phyloP scores from a whole-genome alignment of 2,113 vertebrate genomes.

The Electrona antarctica region DNA sequence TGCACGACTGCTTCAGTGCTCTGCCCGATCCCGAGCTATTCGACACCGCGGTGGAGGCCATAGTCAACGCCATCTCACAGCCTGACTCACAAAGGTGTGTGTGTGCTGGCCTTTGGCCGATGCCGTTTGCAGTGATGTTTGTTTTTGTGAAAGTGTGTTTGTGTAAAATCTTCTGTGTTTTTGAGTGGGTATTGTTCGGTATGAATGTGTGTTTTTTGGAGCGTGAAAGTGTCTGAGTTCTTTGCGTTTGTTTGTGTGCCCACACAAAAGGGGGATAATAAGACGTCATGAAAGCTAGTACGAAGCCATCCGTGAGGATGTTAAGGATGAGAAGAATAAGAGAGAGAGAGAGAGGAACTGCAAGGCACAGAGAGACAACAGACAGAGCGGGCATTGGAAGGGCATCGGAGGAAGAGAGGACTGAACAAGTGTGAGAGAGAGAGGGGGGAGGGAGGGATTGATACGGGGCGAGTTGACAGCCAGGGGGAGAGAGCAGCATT shows the following conservation, averaged over 20 bases:
- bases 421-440: conserved; percentile 1
- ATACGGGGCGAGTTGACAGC: conserved; percentile 58
- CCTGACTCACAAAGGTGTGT: conserved; percentile 96
- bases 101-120: background rate
- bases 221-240: too few relatives aligned
- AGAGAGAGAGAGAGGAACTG: background rate
- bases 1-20: conserved; percentile 91
- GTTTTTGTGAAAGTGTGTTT: too few relatives aligned
- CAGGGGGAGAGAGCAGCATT: conserved; percentile 66
- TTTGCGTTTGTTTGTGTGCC: background rate
- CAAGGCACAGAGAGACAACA: conserved; percentile 21
- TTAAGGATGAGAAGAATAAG: background rate
- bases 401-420: conserved; percentile 10
- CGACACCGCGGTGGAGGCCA: conserved; percentile 94
- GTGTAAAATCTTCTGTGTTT: too few relatives aligned
- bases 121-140: too few relatives aligned
- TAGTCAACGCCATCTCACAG: conserved; percentile 97
- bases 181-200: too few relatives aligned
- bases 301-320: too few relatives aligned
- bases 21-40: conserved; percentile 96
- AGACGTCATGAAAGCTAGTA: background rate
- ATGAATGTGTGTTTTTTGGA: too few relatives aligned
- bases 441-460: conserved; percentile 35
- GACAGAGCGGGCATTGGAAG: conserved; percentile 37
- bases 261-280: background rate